Percentiles rank a stretch among this genome's conserved stretches.
Conservation (phyloP, 2,888 invertebrate genomes). For the Crossocerus cetratus region DNA sequence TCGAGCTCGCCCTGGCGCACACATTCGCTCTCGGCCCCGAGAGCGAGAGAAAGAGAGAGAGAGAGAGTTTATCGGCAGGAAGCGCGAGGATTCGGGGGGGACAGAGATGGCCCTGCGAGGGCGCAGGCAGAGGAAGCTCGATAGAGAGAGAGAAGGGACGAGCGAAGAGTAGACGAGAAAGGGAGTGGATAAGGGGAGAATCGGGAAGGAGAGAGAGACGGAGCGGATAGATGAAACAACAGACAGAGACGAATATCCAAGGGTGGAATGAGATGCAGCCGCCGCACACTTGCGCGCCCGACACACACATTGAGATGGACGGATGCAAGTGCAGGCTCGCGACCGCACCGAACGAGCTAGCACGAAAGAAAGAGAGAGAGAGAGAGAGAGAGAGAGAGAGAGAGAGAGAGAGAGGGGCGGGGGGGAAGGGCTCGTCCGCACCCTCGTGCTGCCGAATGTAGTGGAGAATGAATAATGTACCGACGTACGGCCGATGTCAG, state of each 20-base stretch:
- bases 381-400: neutral
- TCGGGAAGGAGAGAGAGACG: neutral
- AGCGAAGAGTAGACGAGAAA: neutral
- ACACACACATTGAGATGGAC: neutral
- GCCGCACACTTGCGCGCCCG: neutral
- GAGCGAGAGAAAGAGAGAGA: too few species aligned
- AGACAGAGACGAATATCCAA: conserved; percentile 2
- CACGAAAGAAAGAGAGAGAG: neutral
- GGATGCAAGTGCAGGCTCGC: conserved; percentile 1
- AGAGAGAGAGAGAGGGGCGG: conserved; percentile 12
- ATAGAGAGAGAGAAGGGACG: neutral
- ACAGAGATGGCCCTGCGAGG: neutral
- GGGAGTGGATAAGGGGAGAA: neutral
- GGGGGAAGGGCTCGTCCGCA: conserved; percentile 28
- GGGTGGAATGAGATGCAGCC: neutral
- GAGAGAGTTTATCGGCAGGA: neutral
- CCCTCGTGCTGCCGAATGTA: conserved; percentile 57
- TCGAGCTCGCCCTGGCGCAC: conserved; percentile 16
- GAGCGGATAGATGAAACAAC: neutral
- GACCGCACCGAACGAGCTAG: neutral
- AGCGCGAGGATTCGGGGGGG: neutral
- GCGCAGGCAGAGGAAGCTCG: neutral
- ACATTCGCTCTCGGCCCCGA: conserved; percentile 5
- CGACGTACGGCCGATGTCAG: conserved; percentile 55
- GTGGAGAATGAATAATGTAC: conserved; percentile 64